These are phyloP conservation scores for Aphelenchoides besseyi DNA, from an alignment of 1,140 invertebrate genomes.

Conservation along the genomic window DNA sequence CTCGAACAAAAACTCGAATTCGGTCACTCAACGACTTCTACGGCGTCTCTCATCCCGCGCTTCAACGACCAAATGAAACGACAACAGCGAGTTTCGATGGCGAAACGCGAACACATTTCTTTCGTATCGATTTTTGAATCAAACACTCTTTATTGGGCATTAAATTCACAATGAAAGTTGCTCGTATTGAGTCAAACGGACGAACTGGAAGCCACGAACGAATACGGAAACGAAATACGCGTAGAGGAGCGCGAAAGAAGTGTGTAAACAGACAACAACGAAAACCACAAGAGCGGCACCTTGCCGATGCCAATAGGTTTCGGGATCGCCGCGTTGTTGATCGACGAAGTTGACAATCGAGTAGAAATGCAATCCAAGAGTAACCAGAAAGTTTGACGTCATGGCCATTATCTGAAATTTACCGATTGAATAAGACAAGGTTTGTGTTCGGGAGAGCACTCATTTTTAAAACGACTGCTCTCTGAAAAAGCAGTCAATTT, in stretches of 20 bases:
- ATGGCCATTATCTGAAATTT: background rate
- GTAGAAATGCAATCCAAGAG: background rate
- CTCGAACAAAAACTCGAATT: background rate
- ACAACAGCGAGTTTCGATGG: too few relatives aligned
- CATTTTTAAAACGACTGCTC: too few relatives aligned
- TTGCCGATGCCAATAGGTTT: background rate
- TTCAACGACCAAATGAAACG: slow-evolving; percentile 5
- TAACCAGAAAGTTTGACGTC: background rate
- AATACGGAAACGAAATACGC: background rate
- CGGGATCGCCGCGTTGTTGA: background rate
- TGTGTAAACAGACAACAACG: background rate
- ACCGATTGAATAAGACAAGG: background rate
- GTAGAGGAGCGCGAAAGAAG: background rate
- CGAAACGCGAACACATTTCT: too few relatives aligned
- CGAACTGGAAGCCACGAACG: background rate
- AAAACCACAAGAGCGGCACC: background rate
- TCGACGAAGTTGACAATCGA: background rate
- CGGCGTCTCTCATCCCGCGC: slow-evolving; percentile 9
- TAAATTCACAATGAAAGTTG: too few relatives aligned
- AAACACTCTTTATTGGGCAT: too few relatives aligned
- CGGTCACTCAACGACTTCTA: slow-evolving; percentile 11
- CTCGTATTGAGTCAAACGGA: background rate
- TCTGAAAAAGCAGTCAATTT: background rate
- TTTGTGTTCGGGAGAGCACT: background rate
- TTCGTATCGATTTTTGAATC: too few relatives aligned